These are phyloP conservation scores for Monochamus alternatus DNA, from an alignment of 2,888 invertebrate species.

Conservation along the genomic window DNA sequence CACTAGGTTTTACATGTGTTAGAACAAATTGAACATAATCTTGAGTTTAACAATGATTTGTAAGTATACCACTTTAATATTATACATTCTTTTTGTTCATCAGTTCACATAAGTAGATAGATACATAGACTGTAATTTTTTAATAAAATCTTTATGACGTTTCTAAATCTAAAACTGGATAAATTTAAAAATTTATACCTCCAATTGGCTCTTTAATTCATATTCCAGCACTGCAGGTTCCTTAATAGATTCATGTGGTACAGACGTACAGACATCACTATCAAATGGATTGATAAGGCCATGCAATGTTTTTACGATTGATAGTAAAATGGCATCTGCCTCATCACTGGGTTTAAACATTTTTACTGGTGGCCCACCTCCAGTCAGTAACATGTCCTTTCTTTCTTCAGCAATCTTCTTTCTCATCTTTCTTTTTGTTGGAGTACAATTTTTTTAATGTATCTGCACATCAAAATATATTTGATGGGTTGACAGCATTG, in stretches of 20 bases:
- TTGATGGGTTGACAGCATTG: slow-evolving; percentile 5
- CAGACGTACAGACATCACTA: neutral
- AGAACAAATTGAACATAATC: no score
- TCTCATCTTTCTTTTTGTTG: neutral
- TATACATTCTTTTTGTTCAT: no score
- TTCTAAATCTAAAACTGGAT: no score
- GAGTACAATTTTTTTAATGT: neutral
- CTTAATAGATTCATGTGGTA: neutral
- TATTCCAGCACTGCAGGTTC: neutral
- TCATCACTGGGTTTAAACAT: neutral
- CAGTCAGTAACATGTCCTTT: neutral
- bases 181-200: no score
- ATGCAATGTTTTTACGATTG: neutral
- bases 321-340: neutral
- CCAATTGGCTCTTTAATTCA: neutral
- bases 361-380: neutral
- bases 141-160: neutral
- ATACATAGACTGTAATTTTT: neutral
- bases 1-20: neutral
- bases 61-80: slow-evolving; percentile 1
- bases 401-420: neutral
- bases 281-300: neutral
- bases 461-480: neutral
- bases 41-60: no score
- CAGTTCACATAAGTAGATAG: no score